Conservation (phyloP, 2,888 invertebrate species). For the Pediacus dermestoides region DNA sequence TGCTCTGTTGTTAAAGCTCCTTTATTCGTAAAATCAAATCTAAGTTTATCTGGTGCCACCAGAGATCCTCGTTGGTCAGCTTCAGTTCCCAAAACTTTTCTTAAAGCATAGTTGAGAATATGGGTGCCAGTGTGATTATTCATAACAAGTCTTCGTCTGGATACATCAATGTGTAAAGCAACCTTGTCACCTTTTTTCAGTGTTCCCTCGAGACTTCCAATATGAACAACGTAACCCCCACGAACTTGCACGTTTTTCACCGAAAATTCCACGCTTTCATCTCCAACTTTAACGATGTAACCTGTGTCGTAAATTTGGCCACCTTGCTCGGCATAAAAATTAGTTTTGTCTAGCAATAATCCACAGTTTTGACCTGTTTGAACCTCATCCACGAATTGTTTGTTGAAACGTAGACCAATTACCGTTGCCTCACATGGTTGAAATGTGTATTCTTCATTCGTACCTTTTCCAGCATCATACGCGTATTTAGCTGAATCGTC, state of each 20-base stretch:
- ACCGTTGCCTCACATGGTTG: slow-evolving; percentile 69
- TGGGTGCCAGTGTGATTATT: slow-evolving; percentile 99
- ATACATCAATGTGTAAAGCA: slow-evolving; percentile 75
- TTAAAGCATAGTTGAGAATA: slow-evolving; percentile 88
- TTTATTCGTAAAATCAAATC: slow-evolving; percentile 97
- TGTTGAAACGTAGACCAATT: slow-evolving; percentile 74
- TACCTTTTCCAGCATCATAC: slow-evolving; percentile 66
- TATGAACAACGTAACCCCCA: slow-evolving; percentile 93
- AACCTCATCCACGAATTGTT: slow-evolving; percentile 81
- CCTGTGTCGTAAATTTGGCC: slow-evolving; percentile 98
- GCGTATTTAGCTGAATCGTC: slow-evolving; percentile 91
- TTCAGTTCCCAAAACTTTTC: slow-evolving; percentile 84
- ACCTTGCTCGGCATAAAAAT: slow-evolving; percentile 98
- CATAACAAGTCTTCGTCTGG: slow-evolving; percentile 89
- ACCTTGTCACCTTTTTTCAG: slow-evolving; percentile 84
- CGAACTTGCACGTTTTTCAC: slow-evolving; percentile 92
- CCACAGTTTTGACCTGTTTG: slow-evolving; percentile 86
- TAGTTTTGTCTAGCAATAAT: slow-evolving; percentile 84
- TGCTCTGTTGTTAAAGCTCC: slow-evolving; percentile 85
- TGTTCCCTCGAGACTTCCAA: slow-evolving; percentile 82
- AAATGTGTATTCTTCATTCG: slow-evolving; percentile 75
- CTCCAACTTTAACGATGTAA: slow-evolving; percentile 74
- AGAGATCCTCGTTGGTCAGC: slow-evolving; percentile 96
- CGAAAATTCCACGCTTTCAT: slow-evolving; percentile 85
- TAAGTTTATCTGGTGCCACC: slow-evolving; percentile 92